Conservation (phyloP, 37 sponge, comb jelly and placozoan species). For the Chondrosia reniformis region DNA sequence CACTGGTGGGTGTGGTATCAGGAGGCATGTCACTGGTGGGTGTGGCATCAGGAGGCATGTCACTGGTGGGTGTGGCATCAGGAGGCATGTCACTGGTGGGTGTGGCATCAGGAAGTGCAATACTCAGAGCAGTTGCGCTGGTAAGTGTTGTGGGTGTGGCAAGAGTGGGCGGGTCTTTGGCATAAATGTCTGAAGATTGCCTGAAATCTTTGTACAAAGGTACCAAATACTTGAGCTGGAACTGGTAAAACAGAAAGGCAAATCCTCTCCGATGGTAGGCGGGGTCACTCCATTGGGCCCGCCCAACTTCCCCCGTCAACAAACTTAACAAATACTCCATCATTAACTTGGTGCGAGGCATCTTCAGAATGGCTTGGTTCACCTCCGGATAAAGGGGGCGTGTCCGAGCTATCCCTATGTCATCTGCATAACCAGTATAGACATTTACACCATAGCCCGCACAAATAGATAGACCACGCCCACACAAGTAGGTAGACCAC, state of each 20-base stretch:
- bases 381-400: slow-evolving; percentile 6
- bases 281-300: slow-evolving; percentile 68
- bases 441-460: neutral
- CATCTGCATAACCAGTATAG: neutral
- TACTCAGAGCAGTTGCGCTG: neutral
- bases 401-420: neutral
- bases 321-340: neutral
- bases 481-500: neutral
- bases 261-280: slow-evolving; percentile 66
- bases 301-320: slow-evolving; percentile 35
- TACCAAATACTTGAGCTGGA: slow-evolving; percentile 77
- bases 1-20: neutral
- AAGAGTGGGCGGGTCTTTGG: slow-evolving; percentile 35
- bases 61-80: slow-evolving; percentile 39
- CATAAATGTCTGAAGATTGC: slow-evolving; percentile 41
- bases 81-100: neutral
- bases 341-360: neutral
- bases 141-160: neutral
- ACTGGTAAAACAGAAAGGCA: slow-evolving; percentile 76
- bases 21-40: no score
- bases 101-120: neutral
- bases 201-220: slow-evolving; percentile 74
- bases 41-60: slow-evolving; percentile 38
- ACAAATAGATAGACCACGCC: neutral
- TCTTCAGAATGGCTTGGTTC: neutral